Evolutionary conservation across 2,113 vertebrate species (phyloP), one percentile per base, ranked within the genome.

Genomic region (Desmodus rotundus): DNA sequence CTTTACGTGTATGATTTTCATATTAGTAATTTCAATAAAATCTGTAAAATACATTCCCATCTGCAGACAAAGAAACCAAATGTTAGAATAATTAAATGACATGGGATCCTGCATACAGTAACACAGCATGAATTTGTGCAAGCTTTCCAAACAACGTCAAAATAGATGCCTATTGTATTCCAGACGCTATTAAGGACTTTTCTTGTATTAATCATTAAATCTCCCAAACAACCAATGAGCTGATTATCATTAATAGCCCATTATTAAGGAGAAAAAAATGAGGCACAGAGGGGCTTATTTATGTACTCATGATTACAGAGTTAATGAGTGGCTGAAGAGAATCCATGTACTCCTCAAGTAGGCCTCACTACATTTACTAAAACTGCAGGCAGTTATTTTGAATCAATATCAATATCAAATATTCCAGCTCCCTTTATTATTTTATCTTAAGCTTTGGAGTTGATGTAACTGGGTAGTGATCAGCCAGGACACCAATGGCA

Each of bases 391-490:
- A 38, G 17, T 50, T 33, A 24, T 65, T 54, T 52, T 10, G 3
- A 38, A 41, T 26, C 41, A 38, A 12, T 4, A 43, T 10, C 45
- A 45, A 15, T 4, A 38, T 7, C n/a, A 20, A 47, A 16, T 12
- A 12, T 28, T 26, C 28, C 8, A 3, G 43, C 7, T 45, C 67
- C 33, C 3, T 31, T 43, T 45, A 9, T 28, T 7, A 3, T 20
- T 50, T 65, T 20, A 17, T 19, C 10, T 19, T 3, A 0, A 4
- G 24, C 22, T 38, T 11, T 14, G 36, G 38, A 73, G 63, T 38
- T 15, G 15, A 1, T 7, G 0, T 63, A 28, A 13, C 17, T 41
- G n/a, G 0, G 0, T 0, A 4, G 20, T 19, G 63, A 47, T 7
- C 33, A 50, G 50, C 36, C 5, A 22, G 68, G 33, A 77, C 20